phyloP scores from a whole-genome alignment of 2,888 invertebrate genomes.

The Caenorhabditis becei region DNA sequence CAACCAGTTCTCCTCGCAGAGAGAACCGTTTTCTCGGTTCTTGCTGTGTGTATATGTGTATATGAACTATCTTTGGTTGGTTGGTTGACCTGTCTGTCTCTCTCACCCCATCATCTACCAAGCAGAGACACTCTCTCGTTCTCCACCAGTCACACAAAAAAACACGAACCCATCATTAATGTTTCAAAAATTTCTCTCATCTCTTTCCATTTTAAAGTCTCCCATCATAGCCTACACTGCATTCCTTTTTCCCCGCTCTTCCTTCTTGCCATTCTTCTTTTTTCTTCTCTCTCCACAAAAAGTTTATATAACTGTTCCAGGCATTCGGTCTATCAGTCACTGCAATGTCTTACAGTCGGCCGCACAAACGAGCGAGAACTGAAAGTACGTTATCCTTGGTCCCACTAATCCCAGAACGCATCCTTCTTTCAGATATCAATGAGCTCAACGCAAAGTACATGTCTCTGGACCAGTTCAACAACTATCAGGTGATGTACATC shows the following conservation, averaged over 20 bases:
- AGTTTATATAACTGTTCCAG: background rate
- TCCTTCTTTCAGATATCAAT: constrained; percentile 64
- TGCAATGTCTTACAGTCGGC: constrained; percentile 40
- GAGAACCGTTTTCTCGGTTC: constrained; percentile 10
- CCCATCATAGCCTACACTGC: background rate
- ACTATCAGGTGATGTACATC: constrained; percentile 87
- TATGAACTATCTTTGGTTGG: constrained; percentile 20
- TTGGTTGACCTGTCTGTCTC: constrained; percentile 46
- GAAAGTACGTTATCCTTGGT: constrained; percentile 70
- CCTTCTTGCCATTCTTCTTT: background rate
- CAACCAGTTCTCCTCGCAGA: constrained; percentile 3
- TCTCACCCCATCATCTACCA: constrained; percentile 19
- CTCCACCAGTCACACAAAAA: constrained; percentile 20
- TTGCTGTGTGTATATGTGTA: constrained; percentile 8
- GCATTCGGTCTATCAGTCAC: background rate
- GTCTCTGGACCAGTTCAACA: constrained; percentile 67
- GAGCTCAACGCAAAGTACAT: constrained; percentile 58
- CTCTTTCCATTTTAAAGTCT: background rate
- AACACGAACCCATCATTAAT: constrained; percentile 35
- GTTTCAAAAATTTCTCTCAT: constrained; percentile 6
- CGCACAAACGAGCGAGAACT: constrained; percentile 37
- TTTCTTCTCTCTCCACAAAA: constrained; percentile 9
- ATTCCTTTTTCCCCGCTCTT: background rate
- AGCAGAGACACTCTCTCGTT: constrained; percentile 36
- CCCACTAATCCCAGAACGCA: too few relatives aligned